These are phyloP conservation scores for Chelmon rostratus DNA, from an alignment of 2,797 vertebrate species.

Conservation along the genomic window DNA sequence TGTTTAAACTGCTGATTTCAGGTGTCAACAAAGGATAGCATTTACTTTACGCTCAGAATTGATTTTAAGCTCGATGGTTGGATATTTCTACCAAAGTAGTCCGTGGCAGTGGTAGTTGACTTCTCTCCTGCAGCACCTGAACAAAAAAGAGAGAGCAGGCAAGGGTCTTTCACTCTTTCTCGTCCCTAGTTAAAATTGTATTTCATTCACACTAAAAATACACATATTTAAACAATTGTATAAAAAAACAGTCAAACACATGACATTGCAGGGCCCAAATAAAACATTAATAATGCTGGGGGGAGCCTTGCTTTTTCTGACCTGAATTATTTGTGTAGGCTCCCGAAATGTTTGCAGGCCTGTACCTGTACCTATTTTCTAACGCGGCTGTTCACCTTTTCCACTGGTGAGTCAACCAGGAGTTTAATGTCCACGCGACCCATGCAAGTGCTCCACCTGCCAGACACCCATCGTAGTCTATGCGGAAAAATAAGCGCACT, in stretches of 20 bases:
- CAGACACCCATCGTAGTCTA: background rate
- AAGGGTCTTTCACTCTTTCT: too few relatives aligned
- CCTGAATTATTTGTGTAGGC: background rate
- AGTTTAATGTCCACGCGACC: background rate
- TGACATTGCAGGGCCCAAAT: too few relatives aligned
- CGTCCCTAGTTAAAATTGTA: too few relatives aligned
- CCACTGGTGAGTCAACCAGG: background rate
- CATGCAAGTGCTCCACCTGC: background rate
- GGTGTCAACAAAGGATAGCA: background rate
- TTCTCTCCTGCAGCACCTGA: too few relatives aligned
- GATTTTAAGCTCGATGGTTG: background rate
- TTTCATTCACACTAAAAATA: too few relatives aligned
- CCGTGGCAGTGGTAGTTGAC: background rate
- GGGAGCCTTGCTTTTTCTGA: background rate
- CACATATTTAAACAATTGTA: too few relatives aligned
- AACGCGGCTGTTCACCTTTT: background rate
- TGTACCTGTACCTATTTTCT: background rate
- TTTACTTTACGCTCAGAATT: background rate
- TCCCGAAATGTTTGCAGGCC: background rate
- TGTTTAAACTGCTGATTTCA: background rate
- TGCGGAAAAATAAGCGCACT: background rate
- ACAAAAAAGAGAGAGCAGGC: too few relatives aligned
- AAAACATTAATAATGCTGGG: too few relatives aligned
- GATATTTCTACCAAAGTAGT: background rate
- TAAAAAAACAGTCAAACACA: too few relatives aligned